Evolutionary conservation across 2,113 vertebrate species (phyloP).

Genomic region (Euleptes europaea): DNA sequence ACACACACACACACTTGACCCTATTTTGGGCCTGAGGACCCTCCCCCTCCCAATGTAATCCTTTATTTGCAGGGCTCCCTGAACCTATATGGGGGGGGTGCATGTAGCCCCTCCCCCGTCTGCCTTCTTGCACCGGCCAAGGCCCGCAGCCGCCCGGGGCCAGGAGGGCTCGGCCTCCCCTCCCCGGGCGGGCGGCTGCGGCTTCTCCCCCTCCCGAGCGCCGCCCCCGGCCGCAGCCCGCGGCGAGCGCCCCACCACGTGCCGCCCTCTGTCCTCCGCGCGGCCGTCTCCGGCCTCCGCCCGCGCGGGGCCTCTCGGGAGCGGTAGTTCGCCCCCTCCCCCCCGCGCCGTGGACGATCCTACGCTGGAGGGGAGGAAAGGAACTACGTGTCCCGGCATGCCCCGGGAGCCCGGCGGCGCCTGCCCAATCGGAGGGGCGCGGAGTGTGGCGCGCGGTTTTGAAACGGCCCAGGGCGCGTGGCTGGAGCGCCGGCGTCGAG

Average conservation of each 20-base stretch:
- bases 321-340: background rate
- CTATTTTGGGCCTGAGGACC: no score
- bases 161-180: background rate
- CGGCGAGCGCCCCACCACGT: constrained; percentile 46
- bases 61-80: no score
- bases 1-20: no score
- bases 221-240: background rate
- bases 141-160: background rate
- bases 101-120: no score
- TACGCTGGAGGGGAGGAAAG: rapidly evolving
- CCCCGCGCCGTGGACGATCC: no score
- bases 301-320: constrained; percentile 36
- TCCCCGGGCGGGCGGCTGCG: constrained; percentile 9
- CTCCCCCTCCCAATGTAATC: no score
- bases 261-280: constrained; percentile 7
- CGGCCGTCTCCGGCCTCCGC: background rate
- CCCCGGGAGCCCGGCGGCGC: constrained; percentile 17
- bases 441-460: constrained; percentile 55
- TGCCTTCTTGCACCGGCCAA: background rate
- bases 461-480: constrained; percentile 45
- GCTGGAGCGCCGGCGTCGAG: background rate
- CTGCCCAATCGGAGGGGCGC: constrained; percentile 45
- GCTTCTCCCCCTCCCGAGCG: background rate
- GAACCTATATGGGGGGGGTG: no score
- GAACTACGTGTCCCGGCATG: constrained; percentile 46